Evolutionary conservation across 37 sponge, comb jelly and placozoan genomes (phyloP).

Genomic region (Halisarca cf. caerulea): DNA sequence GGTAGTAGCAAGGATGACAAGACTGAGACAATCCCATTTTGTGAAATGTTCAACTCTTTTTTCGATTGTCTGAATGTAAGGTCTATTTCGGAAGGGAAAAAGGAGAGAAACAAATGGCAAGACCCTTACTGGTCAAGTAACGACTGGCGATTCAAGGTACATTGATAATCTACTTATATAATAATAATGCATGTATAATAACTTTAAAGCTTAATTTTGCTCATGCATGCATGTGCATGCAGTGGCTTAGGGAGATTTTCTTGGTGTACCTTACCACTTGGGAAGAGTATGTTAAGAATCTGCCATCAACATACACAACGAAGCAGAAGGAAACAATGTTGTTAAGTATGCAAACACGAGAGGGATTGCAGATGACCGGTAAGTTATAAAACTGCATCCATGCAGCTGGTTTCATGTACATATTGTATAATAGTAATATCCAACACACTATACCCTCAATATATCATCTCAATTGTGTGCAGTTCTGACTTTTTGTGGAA

Average conservation of each 20-base stretch:
- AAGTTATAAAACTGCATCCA: too few relatives aligned
- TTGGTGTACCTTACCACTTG: conserved; percentile 43
- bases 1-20: not conserved
- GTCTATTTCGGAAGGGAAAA: not conserved
- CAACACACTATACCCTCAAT: too few relatives aligned
- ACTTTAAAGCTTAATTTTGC: too few relatives aligned
- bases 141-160: conserved; percentile 16
- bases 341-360: not conserved
- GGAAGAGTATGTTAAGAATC: conserved; percentile 15
- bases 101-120: not conserved
- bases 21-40: not conserved
- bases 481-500: too few relatives aligned
- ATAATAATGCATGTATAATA: too few relatives aligned
- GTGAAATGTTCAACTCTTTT: not conserved
- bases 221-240: not conserved
- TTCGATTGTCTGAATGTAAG: conserved; percentile 19
- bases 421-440: too few relatives aligned
- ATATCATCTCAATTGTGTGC: too few relatives aligned
- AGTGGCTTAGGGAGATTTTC: conserved; percentile 44
- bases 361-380: not conserved
- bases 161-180: too few relatives aligned
- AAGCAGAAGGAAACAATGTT: conserved; percentile 6
- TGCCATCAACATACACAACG: conserved; percentile 1
- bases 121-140: not conserved
- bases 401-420: too few relatives aligned